Evolutionary conservation across 1,140 invertebrate species (phyloP).

Genomic region (Heliconius eleuchia): DNA sequence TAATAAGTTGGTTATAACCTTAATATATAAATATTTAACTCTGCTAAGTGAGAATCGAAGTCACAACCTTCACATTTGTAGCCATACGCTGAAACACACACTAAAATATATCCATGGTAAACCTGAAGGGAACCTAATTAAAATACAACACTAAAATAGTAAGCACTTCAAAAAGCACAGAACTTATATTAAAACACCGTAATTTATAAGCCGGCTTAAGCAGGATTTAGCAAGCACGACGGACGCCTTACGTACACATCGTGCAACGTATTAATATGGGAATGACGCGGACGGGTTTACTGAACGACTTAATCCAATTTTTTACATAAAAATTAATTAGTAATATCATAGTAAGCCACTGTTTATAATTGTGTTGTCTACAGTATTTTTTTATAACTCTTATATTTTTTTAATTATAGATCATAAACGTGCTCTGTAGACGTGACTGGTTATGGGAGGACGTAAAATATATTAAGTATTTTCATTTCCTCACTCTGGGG

Average conservation of each 20-base stretch:
- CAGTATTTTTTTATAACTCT: not conserved
- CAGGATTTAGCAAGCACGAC: conserved; percentile 23
- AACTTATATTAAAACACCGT: conserved; percentile 18
- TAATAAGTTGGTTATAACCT: too few species aligned
- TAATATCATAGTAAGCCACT: not conserved
- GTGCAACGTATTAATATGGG: conserved; percentile 3
- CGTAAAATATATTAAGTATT: too few species aligned
- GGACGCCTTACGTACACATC: conserved; percentile 12
- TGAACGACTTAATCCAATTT: conserved; percentile 24
- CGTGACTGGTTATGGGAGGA: too few species aligned
- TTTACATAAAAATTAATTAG: conserved; percentile 20
- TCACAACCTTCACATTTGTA: too few species aligned
- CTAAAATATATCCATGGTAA: not conserved
- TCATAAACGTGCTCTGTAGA: too few species aligned
- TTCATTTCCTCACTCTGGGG: too few species aligned
- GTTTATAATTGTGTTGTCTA: not conserved
- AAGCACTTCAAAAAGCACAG: not conserved
- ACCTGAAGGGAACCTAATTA: not conserved
- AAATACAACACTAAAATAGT: not conserved
- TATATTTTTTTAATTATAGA: not conserved
- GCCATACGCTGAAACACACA: too few species aligned
- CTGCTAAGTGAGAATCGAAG: too few species aligned
- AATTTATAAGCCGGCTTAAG: conserved; percentile 23
- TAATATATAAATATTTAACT: too few species aligned
- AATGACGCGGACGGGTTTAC: conserved; percentile 17